A percentile compares a stretch with the other conserved stretches of the same genome.
Evolutionary conservation across 2,797 vertebrate species (phyloP).

Genomic region (Echeneis naucrates): DNA sequence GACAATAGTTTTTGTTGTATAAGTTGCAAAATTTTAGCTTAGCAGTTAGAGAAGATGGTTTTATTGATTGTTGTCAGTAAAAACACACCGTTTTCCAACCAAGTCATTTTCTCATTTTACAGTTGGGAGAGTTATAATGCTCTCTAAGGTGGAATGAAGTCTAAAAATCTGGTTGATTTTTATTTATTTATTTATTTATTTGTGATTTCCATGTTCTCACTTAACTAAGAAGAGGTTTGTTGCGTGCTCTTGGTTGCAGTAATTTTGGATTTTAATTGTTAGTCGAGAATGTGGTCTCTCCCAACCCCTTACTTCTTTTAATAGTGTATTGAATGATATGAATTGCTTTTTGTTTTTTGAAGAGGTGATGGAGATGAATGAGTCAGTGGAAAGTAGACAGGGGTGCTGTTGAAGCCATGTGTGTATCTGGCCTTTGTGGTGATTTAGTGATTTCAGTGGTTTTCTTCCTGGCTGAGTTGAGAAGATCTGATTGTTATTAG

Average conservation of each 20-base stretch:
- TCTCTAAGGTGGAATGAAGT: neutral
- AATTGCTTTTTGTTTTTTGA: neutral
- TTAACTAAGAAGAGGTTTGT: neutral
- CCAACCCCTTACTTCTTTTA: neutral
- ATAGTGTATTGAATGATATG: too few relatives aligned
- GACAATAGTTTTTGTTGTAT: neutral
- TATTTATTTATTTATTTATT: neutral
- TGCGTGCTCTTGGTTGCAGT: neutral
- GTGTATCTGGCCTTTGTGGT: neutral
- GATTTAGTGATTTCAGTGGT: neutral
- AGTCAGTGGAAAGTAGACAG: neutral
- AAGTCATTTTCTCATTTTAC: neutral
- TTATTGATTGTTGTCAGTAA: neutral
- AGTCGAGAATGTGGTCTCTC: neutral
- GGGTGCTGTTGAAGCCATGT: neutral
- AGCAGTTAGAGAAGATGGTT: neutral
- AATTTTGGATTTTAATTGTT: neutral
- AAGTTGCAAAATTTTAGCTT: neutral
- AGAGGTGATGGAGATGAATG: neutral
- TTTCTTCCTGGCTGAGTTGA: neutral
- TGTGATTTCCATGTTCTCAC: neutral
- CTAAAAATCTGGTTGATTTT: neutral
- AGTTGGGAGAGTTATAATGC: neutral
- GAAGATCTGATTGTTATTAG: neutral
- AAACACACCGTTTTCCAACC: neutral